Base-by-base conservation (phyloP, 2,797 vertebrate species). In the Schizothorax lantsangensis region DNA sequence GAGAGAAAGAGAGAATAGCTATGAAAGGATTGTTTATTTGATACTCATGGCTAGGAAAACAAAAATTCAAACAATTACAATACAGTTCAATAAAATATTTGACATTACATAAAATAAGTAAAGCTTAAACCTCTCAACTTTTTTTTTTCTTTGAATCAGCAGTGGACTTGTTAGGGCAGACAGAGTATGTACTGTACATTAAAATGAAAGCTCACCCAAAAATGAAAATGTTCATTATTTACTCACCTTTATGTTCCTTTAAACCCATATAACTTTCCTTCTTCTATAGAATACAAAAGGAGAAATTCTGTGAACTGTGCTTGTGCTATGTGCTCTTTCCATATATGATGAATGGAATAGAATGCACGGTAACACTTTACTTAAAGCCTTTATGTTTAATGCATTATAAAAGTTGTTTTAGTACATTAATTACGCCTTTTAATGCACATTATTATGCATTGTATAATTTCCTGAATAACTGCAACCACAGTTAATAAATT, bases 1-100 rank as follows among this genome's bases (percentile, higher is more conserved):
- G 52, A 38, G 74, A 43, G 21, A 73, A 26, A 73, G 71, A 73
- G 71, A 79, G 52, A 78, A 79, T 40, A 59, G 52, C 21, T 78
- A 5, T 57, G 52, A 36, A 78, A 52, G 19, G 33, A 23, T 57
- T 57, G 11, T 57, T 59, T 78, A 77, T 57, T 52, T 75, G 73
- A 40, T 43, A 14, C 26, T 30, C 45, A 57, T 38, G 5, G 9
- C 47, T 43, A 43, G 69, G 69, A 43, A 71, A 71, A 71, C 36
- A 23, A 66, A 66, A 66, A 17, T 23, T 11, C 3, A 11, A 21
- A 69, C 36, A 21, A 40, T 23, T 71, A 30, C 30, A 33, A 66
- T 68, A 36, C 30, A 68, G 64, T 68, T 36, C 64, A 68, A 36
- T 36, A 68, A 19, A 9, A 8, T 68, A 23, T 71, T 71, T 23